Conservation (phyloP, 2,888 invertebrate species). For the Dromius quadrimaculatus region DNA sequence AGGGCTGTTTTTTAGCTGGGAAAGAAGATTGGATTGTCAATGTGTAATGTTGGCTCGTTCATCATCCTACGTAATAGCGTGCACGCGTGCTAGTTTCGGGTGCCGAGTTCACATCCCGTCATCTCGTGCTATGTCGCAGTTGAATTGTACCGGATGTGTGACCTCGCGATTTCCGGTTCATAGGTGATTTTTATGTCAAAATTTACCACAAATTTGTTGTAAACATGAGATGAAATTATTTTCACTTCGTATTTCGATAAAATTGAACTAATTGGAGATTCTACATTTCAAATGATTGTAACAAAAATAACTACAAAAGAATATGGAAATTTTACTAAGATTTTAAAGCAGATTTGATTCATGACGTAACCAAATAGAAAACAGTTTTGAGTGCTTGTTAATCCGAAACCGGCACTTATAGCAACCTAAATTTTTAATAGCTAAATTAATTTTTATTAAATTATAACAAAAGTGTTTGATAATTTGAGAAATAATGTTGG, state of each 20-base stretch:
- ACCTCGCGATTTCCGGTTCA: constrained; percentile 35
- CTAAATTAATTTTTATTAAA: too few species aligned
- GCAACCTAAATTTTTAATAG: too few species aligned
- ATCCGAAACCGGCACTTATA: neutral
- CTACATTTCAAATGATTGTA: too few species aligned
- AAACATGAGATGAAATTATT: too few species aligned
- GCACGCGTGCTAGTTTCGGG: constrained; percentile 18
- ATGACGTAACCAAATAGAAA: constrained; percentile 42
- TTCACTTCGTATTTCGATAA: too few species aligned
- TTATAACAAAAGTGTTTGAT: too few species aligned
- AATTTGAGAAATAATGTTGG: constrained; percentile 7
- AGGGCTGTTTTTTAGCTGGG: constrained; percentile 10
- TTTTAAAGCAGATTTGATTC: constrained; percentile 47
- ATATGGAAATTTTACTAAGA: constrained; percentile 46
- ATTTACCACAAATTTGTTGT: too few species aligned
- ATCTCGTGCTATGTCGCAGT: constrained; percentile 11
- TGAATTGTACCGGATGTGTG: constrained; percentile 24
- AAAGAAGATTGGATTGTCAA: constrained; percentile 23
- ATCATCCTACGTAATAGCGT: constrained; percentile 42
- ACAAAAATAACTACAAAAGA: constrained; percentile 19
- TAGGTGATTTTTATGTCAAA: too few species aligned
- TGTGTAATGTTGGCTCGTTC: constrained; percentile 26
- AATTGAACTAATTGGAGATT: too few species aligned
- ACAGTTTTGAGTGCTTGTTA: constrained; percentile 25
- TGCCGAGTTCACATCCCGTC: neutral